Base-by-base conservation (phyloP, 2,888 invertebrate genomes). In the Vannuccia rotundouncinata region DNA sequence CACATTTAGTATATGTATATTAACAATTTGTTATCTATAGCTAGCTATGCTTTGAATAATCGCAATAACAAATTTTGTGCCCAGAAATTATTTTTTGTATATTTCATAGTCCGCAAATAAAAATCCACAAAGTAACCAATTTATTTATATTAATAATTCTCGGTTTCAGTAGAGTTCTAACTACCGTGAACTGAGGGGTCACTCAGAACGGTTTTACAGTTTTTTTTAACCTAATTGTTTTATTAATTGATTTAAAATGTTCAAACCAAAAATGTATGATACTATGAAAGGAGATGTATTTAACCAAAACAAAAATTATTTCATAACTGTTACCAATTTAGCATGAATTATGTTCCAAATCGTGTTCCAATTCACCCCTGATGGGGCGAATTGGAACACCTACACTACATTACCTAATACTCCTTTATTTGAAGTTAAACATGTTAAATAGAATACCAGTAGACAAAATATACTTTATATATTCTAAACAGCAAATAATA, bases 141-240 rank as follows among this genome's bases (percentile, higher is more conserved):
- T n/a, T n/a, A n/a, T n/a, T n/a, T n/a, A n/a, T n/a, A n/a, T n/a
- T n/a, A n/a, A n/a, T n/a, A n/a, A n/a, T n/a, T n/a, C n/a, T n/a
- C n/a, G n/a, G n/a, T n/a, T n/a, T n/a, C n/a, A n/a, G n/a, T n/a
- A n/a, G n/a, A n/a, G n/a, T n/a, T n/a, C n/a, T n/a, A n/a, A n/a
- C n/a, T n/a, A n/a, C n/a, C 66, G 66, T 66, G 22, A 66, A 66
- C 66, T 66, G 66, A n/a, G n/a, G 66, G 66, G 66, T 66, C 66
- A 66, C 13, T 66, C 25, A 27, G 66, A 66, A 66, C 66, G 66
- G 66, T 66, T 66, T 66, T 66, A 66, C 66, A 66, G 66, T 5
- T 66, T 66, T 66, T 66, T 66, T 66, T 66, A 66, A 66, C 66
- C 66, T 66, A 66, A 66, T 66, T 66, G 66, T 66, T 66, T 66